These are phyloP conservation scores for Hycleus phaleratus DNA, from an alignment of 1,140 invertebrate species.

Conservation along the genomic window DNA sequence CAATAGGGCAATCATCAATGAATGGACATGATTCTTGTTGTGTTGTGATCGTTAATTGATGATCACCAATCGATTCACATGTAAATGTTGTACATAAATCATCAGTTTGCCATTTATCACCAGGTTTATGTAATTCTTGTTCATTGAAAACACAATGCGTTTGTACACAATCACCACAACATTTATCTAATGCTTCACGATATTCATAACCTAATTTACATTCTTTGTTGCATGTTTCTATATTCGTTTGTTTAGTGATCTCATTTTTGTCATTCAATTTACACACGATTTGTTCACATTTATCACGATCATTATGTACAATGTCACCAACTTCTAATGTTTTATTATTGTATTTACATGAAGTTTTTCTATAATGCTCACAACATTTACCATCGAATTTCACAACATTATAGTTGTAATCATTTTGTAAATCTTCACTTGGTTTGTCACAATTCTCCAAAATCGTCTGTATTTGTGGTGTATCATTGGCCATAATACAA, in stretches of 20 bases:
- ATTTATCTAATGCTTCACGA: slow-evolving; percentile 42
- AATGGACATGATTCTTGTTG: slow-evolving; percentile 52
- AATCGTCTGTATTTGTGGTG: slow-evolving; percentile 36
- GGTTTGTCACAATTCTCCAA: neutral
- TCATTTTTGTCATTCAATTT: slow-evolving; percentile 42
- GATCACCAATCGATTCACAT: slow-evolving; percentile 44
- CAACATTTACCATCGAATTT: slow-evolving; percentile 31
- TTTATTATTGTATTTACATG: slow-evolving; percentile 29
- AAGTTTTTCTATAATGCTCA: slow-evolving; percentile 24
- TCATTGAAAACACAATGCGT: slow-evolving; percentile 55
- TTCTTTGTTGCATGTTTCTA: slow-evolving; percentile 44
- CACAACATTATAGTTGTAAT: slow-evolving; percentile 23
- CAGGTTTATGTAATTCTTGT: slow-evolving; percentile 44
- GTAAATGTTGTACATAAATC: slow-evolving; percentile 61
- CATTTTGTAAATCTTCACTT: slow-evolving; percentile 15
- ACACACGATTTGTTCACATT: slow-evolving; percentile 56
- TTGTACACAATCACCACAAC: slow-evolving; percentile 66
- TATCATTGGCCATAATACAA: slow-evolving; percentile 46
- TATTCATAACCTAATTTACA: slow-evolving; percentile 50
- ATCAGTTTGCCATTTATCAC: slow-evolving; percentile 51
- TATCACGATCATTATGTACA: slow-evolving; percentile 48
- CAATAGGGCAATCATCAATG: slow-evolving; percentile 48
- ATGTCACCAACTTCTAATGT: slow-evolving; percentile 43
- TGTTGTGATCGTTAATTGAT: slow-evolving; percentile 48
- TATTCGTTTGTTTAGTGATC: slow-evolving; percentile 44